Conservation (phyloP, 2,113 vertebrate species). For the Girardinichthys multiradiatus region DNA sequence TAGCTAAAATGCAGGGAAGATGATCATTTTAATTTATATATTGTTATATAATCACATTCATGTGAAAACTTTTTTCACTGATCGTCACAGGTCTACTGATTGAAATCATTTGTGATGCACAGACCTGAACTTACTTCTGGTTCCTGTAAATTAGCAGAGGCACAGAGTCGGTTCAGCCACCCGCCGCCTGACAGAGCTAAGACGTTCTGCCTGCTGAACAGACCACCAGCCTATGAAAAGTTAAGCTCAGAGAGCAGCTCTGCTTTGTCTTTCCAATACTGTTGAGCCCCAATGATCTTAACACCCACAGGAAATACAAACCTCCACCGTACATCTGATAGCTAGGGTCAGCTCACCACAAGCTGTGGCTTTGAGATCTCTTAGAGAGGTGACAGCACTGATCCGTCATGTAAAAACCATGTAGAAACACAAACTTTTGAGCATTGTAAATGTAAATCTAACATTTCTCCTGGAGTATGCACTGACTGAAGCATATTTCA, state of each 20-base stretch:
- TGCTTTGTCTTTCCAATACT: conserved; percentile 52
- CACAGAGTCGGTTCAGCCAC: too few relatives aligned
- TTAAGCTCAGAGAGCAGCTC: conserved; percentile 46
- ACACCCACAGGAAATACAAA: conserved; percentile 59
- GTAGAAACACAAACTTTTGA: conserved; percentile 22
- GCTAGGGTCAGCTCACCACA: conserved; percentile 22
- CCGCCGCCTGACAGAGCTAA: too few relatives aligned
- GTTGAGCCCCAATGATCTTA: conserved; percentile 63
- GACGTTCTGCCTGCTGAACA: conserved; percentile 57
- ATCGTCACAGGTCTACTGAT: too few relatives aligned
- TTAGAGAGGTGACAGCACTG: conserved; percentile 37
- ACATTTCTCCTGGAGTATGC: neutral
- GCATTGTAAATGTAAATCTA: conserved; percentile 28
- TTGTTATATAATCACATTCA: too few relatives aligned
- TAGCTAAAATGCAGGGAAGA: too few relatives aligned
- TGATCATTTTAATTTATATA: too few relatives aligned
- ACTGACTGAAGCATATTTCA: conserved; percentile 1
- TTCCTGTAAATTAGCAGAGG: conserved; percentile 7
- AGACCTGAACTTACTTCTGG: too few relatives aligned
- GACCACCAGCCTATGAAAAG: conserved; percentile 46
- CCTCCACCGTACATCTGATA: conserved; percentile 38
- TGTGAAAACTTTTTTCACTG: too few relatives aligned
- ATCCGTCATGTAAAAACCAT: conserved; percentile 35
- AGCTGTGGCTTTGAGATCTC: conserved; percentile 19
- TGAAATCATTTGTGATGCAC: too few relatives aligned